These are phyloP conservation scores for Porites divaricata DNA, from an alignment of 92 coral and sea anemone species.

Conservation along the genomic window DNA sequence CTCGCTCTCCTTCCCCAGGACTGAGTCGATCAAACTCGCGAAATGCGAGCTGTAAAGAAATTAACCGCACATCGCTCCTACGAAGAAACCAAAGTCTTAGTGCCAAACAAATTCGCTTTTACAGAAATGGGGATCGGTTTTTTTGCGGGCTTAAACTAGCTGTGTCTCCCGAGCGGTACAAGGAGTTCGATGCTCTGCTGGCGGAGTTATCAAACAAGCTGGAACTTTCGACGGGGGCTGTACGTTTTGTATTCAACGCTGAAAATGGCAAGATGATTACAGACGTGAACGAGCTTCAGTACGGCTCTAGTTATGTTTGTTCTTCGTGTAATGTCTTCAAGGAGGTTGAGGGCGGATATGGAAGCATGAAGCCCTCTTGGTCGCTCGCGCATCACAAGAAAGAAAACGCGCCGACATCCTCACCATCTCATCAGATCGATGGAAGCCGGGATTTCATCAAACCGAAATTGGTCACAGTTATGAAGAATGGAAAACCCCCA, in stretches of 20 bases:
- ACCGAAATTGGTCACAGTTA: conserved; percentile 94
- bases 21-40: conserved; percentile 92
- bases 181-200: conserved; percentile 88
- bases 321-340: conserved; percentile 71
- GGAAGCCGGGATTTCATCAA: conserved; percentile 91
- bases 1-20: conserved; percentile 44
- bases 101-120: conserved; percentile 98
- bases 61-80: conserved; percentile 86
- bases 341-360: conserved; percentile 88
- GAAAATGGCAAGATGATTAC: conserved; percentile 82
- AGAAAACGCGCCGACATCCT: conserved; percentile 36
- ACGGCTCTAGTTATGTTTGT: conserved; percentile 91
- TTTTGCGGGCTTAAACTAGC: conserved; percentile 93
- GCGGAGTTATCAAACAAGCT: conserved; percentile 92
- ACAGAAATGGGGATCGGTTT: conserved; percentile 95
- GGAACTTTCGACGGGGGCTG: conserved; percentile 92
- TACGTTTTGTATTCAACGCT: conserved; percentile 82
- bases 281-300: conserved; percentile 87
- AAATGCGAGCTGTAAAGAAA: conserved; percentile 81
- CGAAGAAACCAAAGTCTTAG: conserved; percentile 95
- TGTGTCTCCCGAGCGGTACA: conserved; percentile 96
- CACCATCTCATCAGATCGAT: conserved; percentile 41
- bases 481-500: conserved; percentile 97
- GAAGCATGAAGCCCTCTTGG: conserved; percentile 68
- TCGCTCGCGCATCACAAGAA: conserved; percentile 70